Evolutionary conservation across 2,888 invertebrate species (phyloP).

Genomic region (Scaptomyza parva): DNA sequence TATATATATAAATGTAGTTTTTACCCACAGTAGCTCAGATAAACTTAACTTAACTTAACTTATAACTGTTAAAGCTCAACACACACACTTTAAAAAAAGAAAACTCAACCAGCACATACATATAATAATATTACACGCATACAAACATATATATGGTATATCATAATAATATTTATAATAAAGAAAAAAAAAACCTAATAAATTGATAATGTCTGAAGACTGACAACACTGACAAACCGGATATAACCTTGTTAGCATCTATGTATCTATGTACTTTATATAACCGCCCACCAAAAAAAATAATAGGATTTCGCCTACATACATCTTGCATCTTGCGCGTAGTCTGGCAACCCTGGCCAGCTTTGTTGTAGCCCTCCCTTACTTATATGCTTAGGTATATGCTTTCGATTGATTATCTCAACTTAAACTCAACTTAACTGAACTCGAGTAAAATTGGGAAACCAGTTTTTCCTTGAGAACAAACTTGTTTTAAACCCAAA

Average conservation of each 20-base stretch:
- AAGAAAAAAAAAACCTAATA: conserved; percentile 9
- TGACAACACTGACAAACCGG: conserved; percentile 48
- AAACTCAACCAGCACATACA: conserved; percentile 18
- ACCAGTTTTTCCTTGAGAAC: conserved; percentile 33
- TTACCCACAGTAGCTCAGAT: conserved; percentile 38
- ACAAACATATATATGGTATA: not conserved
- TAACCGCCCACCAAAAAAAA: conserved; percentile 29
- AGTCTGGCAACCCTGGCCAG: conserved; percentile 17
- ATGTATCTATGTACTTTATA: conserved; percentile 23
- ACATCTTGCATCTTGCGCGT: not conserved
- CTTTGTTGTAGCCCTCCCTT: conserved; percentile 4
- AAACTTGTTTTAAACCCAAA: conserved; percentile 4
- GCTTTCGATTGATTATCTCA: conserved; percentile 1
- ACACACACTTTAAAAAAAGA: not conserved
- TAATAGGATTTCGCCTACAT: not conserved
- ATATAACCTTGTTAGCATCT: conserved; percentile 38
- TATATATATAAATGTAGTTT: conserved; percentile 29
- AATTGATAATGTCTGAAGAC: conserved; percentile 60
- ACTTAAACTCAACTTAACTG: no score
- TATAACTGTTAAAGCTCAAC: conserved; percentile 46
- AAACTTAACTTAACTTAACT: conserved; percentile 21
- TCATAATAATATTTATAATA: not conserved
- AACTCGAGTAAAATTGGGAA: not conserved
- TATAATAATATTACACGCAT: not conserved
- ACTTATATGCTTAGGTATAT: not conserved